Conservation (phyloP, 2,113 vertebrate genomes). For the Sceloporus tristichus region DNA sequence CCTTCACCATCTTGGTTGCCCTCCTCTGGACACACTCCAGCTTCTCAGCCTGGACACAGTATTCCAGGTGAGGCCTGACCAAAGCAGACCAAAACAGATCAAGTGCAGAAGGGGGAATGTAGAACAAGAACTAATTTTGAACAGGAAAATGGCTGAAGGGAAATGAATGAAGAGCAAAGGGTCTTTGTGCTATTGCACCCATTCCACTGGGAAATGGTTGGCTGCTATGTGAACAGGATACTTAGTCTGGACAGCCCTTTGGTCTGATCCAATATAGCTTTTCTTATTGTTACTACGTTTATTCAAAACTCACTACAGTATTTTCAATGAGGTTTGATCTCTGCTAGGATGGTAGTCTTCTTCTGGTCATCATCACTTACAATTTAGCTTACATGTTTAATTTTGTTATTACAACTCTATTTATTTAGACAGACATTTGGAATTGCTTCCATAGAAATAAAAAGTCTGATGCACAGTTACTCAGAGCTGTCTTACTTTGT, state of each 20-base stretch:
- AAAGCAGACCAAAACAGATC: no score
- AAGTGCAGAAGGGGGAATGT: no score
- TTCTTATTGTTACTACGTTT: background rate
- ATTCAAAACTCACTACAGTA: no score
- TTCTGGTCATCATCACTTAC: background rate
- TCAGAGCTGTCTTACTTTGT: no score
- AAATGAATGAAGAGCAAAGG: background rate
- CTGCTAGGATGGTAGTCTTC: background rate
- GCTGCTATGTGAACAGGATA: background rate
- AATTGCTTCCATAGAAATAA: background rate
- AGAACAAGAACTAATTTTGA: background rate
- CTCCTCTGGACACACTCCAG: no score
- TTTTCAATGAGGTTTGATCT: background rate
- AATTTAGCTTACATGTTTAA: background rate
- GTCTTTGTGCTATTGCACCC: no score
- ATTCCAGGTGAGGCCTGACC: no score
- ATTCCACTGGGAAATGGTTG: background rate
- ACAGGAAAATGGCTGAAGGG: background rate
- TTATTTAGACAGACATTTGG: background rate
- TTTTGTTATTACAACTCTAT: background rate
- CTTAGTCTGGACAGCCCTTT: background rate
- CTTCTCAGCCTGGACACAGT: no score
- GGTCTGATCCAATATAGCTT: background rate
- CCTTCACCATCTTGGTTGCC: no score
- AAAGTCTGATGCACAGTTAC: background rate